Evolutionary conservation across 2,888 invertebrate species (phyloP).

Genomic region (Sussaba pulchella): DNA sequence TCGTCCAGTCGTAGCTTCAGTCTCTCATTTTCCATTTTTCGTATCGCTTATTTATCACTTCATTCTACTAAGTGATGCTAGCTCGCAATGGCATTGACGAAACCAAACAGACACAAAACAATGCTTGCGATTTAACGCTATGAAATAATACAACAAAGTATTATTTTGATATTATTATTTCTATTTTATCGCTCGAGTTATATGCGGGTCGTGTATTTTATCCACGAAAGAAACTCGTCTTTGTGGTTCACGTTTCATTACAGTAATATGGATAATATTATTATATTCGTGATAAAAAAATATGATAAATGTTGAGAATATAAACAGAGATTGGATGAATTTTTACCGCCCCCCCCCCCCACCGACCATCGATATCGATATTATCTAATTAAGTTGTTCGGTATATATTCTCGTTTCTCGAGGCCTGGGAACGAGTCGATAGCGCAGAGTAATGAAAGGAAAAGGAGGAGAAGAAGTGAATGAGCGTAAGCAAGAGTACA

Average conservation of each 20-base stretch:
- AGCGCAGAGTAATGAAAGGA: slow-evolving; percentile 43
- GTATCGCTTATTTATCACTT: not conserved
- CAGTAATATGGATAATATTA: slow-evolving; percentile 12
- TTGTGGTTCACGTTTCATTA: not conserved
- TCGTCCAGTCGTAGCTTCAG: not conserved
- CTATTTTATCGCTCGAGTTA: too few species aligned
- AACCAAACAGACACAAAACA: too few species aligned
- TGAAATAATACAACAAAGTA: too few species aligned
- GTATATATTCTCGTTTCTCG: not conserved
- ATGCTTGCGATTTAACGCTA: too few species aligned
- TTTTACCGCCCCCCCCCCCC: slow-evolving; percentile 4
- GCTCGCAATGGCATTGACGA: not conserved
- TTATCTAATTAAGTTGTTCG: slow-evolving; percentile 49
- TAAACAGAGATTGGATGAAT: slow-evolving; percentile 10
- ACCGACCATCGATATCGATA: slow-evolving; percentile 20
- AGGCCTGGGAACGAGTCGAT: slow-evolving; percentile 46
- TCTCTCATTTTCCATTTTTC: not conserved
- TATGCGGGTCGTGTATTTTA: too few species aligned
- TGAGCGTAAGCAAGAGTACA: slow-evolving; percentile 29
- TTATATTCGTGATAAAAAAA: slow-evolving; percentile 1
- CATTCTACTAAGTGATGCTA: slow-evolving; percentile 23
- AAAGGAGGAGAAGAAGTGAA: slow-evolving; percentile 38
- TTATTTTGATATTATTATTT: too few species aligned
- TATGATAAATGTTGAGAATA: not conserved
- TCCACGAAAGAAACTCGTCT: too few species aligned